Evolutionary conservation across 2,888 invertebrate genomes (phyloP), one percentile per base, ranked within the genome.

Genomic region (Perizoma affinitatum): DNA sequence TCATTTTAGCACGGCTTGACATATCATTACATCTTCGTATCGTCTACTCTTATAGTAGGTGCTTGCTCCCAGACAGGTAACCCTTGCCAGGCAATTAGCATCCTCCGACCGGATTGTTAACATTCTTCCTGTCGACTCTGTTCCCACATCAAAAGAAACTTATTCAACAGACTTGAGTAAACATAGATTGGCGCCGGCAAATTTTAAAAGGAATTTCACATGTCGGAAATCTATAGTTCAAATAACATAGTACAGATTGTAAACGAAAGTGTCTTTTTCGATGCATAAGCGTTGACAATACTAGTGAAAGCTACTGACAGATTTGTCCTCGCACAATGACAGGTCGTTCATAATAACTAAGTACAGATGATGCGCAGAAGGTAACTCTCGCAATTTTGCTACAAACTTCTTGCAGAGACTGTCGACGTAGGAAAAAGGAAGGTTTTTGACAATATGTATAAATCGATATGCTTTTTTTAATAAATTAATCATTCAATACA

Each of bases 41-140:
- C 47, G 44, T 22, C 54, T 58, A 61, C 51, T 54, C 48, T 48
- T 70, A 65, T 82, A 70, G 79, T 81, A 78, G 79, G 81, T 66
- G 79, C 73, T 64, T 58, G 66, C 54, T 59, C 63, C 61, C 70
- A 72, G 74, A 74, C 78, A 72, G 74, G 79, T 79, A 81, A 79
- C 74, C 80, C 76, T 75, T 80, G 79, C 76, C 68, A 79, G 76
- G 80, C 84, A 86, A 87, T 88, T 87, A 88, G 82, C 84, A 83
- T 84, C 82, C 75, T 75, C 78, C 75, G 79, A 84, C 84, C 81
- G 81, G 86, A 83, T 82, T 80, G 80, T 80, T 81, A 71, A 72
- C 84, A 87, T 87, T 83, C 82, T 82, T 84, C 79, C 82, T 76
- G 73, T 73, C 78, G 76, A 79, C 78, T 80, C 79, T 79, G 78